Percentiles rank a stretch among this genome's conserved stretches.
These are phyloP conservation scores for Prenolepis imparis DNA, from an alignment of 2,888 invertebrate species.

Conservation along the genomic window DNA sequence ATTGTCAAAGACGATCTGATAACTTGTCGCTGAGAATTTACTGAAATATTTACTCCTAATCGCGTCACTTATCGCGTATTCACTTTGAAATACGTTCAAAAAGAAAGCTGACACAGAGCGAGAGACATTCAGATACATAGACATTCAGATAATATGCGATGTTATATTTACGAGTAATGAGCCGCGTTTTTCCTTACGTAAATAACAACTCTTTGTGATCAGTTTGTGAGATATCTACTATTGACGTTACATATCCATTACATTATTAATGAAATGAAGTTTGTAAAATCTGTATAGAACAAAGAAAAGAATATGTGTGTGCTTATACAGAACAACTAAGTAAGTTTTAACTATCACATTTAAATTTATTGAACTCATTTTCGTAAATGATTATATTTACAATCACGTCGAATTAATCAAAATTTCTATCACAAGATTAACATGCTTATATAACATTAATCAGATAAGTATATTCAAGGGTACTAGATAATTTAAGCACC, in stretches of 20 bases:
- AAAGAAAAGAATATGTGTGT: not conserved
- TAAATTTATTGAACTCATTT: not conserved
- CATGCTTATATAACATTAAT: not conserved
- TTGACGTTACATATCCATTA: not conserved
- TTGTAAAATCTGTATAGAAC: not conserved
- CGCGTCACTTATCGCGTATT: constrained; percentile 1
- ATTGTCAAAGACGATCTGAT: not conserved
- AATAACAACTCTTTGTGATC: not conserved
- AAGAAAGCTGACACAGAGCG: not conserved
- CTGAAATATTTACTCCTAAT: constrained; percentile 10
- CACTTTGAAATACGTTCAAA: not conserved
- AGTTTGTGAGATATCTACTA: not conserved
- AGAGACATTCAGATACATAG: not conserved
- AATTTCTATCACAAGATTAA: not conserved
- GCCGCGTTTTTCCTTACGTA: not conserved
- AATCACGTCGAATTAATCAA: not conserved
- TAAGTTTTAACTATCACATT: not conserved
- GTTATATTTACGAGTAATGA: not conserved
- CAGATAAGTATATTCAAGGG: not conserved
- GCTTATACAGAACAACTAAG: not conserved
- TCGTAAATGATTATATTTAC: not conserved
- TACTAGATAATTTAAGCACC: not conserved
- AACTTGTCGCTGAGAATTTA: not conserved
- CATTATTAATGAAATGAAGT: not conserved
- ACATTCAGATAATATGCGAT: not conserved